Conservation (phyloP, 2,888 invertebrate genomes). For the Acronicta leporina region DNA sequence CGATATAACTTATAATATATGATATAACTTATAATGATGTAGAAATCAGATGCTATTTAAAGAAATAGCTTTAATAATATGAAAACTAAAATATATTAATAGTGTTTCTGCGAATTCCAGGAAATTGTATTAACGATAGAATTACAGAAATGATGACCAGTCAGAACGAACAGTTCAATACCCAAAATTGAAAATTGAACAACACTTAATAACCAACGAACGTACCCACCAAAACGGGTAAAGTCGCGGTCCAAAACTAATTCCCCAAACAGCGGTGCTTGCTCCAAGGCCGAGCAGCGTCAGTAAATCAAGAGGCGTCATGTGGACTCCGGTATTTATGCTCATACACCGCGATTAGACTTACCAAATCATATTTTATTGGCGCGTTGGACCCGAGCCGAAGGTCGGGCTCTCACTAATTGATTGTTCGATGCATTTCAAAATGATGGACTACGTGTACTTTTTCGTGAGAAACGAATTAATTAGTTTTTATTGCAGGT, state of each 20-base stretch:
- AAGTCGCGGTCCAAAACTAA: slow-evolving; percentile 35
- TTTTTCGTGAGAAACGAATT: slow-evolving; percentile 41
- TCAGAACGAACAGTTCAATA: slow-evolving; percentile 35
- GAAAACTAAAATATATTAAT: too few relatives aligned
- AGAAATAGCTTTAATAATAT: too few relatives aligned
- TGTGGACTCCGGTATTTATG: slow-evolving; percentile 74
- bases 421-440: slow-evolving; percentile 60
- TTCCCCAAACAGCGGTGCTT: slow-evolving; percentile 22
- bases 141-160: slow-evolving; percentile 6
- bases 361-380: slow-evolving; percentile 79
- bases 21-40: too few relatives aligned
- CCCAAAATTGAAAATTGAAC: slow-evolving; percentile 41
- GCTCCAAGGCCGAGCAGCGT: slow-evolving; percentile 45
- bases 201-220: slow-evolving; percentile 40
- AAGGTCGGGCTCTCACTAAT: slow-evolving; percentile 65
- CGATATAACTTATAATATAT: too few relatives aligned
- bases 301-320: slow-evolving; percentile 77
- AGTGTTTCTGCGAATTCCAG: too few relatives aligned
- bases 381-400: slow-evolving; percentile 45
- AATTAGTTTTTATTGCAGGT: background rate
- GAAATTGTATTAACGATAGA: background rate
- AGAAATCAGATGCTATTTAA: too few relatives aligned
- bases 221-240: slow-evolving; percentile 32
- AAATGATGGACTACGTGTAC: slow-evolving; percentile 27
- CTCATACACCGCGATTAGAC: slow-evolving; percentile 71